Conservation (phyloP, 2,888 invertebrate genomes). For the Hirtodrosophila cameraria region DNA sequence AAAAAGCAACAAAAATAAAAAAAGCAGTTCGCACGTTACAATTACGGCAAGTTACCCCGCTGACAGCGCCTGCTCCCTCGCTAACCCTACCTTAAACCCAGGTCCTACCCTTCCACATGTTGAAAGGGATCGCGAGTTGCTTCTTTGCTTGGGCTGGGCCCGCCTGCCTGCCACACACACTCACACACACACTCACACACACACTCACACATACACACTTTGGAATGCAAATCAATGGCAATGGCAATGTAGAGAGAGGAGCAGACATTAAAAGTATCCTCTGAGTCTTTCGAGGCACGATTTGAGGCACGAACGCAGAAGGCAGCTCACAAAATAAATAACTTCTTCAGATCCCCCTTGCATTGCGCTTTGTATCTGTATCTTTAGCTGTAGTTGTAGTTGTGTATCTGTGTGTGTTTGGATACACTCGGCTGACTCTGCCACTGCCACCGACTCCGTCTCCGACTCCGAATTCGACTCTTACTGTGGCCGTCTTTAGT, state of each 20-base stretch:
- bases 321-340: slow-evolving; percentile 67
- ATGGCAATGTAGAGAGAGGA: slow-evolving; percentile 23
- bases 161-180: slow-evolving; percentile 53
- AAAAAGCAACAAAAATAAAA: slow-evolving; percentile 9
- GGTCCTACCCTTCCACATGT: too few relatives aligned
- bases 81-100: slow-evolving; percentile 28
- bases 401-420: slow-evolving; percentile 34
- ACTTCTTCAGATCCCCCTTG: slow-evolving; percentile 64
- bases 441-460: slow-evolving; percentile 25
- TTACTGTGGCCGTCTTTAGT: slow-evolving; percentile 26
- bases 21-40: slow-evolving; percentile 73
- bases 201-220: too few relatives aligned
- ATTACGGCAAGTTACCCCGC: slow-evolving; percentile 56
- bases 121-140: slow-evolving; percentile 35
- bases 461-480: slow-evolving; percentile 14
- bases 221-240: slow-evolving; percentile 80
- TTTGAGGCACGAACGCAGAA: slow-evolving; percentile 42
- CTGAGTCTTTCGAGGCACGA: slow-evolving; percentile 47
- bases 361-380: slow-evolving; percentile 9
- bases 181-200: slow-evolving; percentile 69
- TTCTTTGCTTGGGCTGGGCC: slow-evolving; percentile 56
- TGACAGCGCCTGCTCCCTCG: slow-evolving; percentile 33
- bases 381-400: not conserved
- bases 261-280: slow-evolving; percentile 75
- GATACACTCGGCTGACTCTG: slow-evolving; percentile 71